phyloP scores from a whole-genome alignment of 2,113 vertebrate genomes.

The human (Homo sapiens) region GRCh38 chr6:37868501-37869000 shows the following conservation, averaged over 20 bases:
- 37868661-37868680: background rate
- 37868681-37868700: constrained; percentile 1
- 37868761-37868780: background rate
- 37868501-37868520: background rate
- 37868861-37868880: constrained; percentile 1
- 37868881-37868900: background rate
- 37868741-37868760: background rate
- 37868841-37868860: background rate
- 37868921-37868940: background rate
- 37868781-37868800: background rate
- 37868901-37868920: background rate
- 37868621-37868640: background rate
- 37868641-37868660: background rate
- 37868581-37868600: background rate
- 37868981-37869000: background rate
- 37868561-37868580: background rate
- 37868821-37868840: background rate
- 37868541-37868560: background rate
- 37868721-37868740: background rate
- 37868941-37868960: background rate
- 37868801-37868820: background rate
- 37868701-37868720: background rate
- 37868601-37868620: background rate
- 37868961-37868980: background rate
- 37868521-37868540: background rate